Evolutionary conservation across 2,888 invertebrate genomes (phyloP).

Genomic region (Archaeoteleia sp.): DNA sequence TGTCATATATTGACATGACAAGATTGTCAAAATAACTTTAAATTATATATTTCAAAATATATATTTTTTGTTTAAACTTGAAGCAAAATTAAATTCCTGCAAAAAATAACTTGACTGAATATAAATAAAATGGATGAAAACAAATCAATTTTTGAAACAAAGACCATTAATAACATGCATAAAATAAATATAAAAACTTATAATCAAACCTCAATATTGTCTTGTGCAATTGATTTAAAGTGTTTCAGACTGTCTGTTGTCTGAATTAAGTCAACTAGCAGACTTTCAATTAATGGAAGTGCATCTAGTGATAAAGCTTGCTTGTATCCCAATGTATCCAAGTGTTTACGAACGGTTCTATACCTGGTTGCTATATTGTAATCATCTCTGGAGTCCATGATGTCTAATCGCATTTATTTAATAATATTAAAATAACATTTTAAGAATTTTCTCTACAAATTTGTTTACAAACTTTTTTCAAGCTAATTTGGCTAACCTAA

Average conservation of each 20-base stretch:
- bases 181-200: conserved; percentile 21
- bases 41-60: too few species aligned
- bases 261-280: conserved; percentile 88
- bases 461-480: not conserved
- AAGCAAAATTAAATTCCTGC: too few species aligned
- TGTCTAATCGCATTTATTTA: conserved; percentile 5
- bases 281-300: conserved; percentile 85
- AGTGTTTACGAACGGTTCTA: conserved; percentile 80
- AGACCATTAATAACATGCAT: not conserved
- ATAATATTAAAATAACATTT: not conserved
- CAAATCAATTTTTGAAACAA: too few species aligned
- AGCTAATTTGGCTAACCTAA: not conserved
- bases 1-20: too few species aligned
- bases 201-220: conserved; percentile 79
- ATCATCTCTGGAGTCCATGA: conserved; percentile 57
- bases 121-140: too few species aligned
- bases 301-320: conserved; percentile 85
- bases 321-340: conserved; percentile 89
- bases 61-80: too few species aligned
- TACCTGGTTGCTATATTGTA: conserved; percentile 69
- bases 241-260: conserved; percentile 92
- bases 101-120: too few species aligned
- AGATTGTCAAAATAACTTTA: too few species aligned
- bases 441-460: not conserved
- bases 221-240: conserved; percentile 85